phyloP scores from a whole-genome alignment of 1,140 invertebrate genomes.

The Holotrichia oblita region DNA sequence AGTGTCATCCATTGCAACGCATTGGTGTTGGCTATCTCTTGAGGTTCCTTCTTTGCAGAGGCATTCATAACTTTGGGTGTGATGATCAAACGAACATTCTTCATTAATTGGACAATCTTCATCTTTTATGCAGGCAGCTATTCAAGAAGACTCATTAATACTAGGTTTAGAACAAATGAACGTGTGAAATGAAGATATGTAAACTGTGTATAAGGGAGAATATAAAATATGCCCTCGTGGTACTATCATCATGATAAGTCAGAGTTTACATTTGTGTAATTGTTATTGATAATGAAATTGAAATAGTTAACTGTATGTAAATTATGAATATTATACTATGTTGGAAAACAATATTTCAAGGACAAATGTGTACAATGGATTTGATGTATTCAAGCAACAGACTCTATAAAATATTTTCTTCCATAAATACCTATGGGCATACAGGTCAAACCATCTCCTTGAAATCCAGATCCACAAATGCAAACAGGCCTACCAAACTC shows the following conservation, averaged over 20 bases:
- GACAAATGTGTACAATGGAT: too few relatives aligned
- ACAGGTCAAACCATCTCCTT: conserved; percentile 79
- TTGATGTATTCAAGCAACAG: too few relatives aligned
- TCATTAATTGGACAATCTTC: conserved; percentile 80
- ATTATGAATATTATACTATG: too few relatives aligned
- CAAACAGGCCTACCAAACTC: conserved; percentile 73
- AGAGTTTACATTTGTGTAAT: too few relatives aligned
- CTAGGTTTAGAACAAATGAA: too few relatives aligned
- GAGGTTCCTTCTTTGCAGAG: conserved; percentile 71
- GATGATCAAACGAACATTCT: conserved; percentile 73
- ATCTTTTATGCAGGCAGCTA: conserved; percentile 67
- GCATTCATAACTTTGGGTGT: conserved; percentile 71
- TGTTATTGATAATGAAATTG: too few relatives aligned
- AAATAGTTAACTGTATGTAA: too few relatives aligned
- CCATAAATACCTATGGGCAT: background rate
- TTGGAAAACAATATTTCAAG: too few relatives aligned
- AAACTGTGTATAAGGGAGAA: too few relatives aligned
- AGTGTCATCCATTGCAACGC: conserved; percentile 64
- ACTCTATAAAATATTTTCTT: background rate
- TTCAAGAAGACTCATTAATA: conserved; percentile 14
- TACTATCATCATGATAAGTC: too few relatives aligned
- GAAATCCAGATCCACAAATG: conserved; percentile 80
- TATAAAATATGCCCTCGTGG: too few relatives aligned
- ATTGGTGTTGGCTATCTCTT: conserved; percentile 67
- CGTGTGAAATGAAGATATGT: too few relatives aligned